Evolutionary conservation across 2,113 vertebrate species (phyloP), one percentile per base, ranked within the genome.

Genomic region (Australoheros scitulus): DNA sequence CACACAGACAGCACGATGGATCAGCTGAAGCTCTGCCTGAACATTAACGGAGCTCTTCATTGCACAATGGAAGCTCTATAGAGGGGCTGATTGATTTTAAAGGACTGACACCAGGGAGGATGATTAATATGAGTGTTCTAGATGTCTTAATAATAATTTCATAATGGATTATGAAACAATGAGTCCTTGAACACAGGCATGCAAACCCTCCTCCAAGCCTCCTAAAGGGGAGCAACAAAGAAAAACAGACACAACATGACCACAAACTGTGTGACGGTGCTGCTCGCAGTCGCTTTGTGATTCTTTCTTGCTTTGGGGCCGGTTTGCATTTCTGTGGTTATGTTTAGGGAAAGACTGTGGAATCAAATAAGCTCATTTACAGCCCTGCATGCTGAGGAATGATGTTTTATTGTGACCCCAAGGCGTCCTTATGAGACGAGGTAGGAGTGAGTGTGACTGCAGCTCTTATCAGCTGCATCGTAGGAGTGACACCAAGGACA

Each of bases 351-450:
- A 52, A 18, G 0, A 6, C 11, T 2, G 2, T 0, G 9, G 22
- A 22, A 8, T 68, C 17, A 68, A 65, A 68, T 0, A 47, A 47
- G 5, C 64, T 68, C 64, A 68, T 26, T 68, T 50, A 70, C 22
- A 70, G 11, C 22, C 8, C 18, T 55, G 8, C 20, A 4, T 29
- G 41, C 41, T 18, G 1, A 50, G 47, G 26, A 68, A 11, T 0
- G 38, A 68, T 29, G 22, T 0, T 70, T 50, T 0, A 50, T 29
- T 7, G 24, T 1, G 64, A 0, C 24, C 41, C 9, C 41, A 70
- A 29, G 7, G 1, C 4, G 24, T 70, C 24, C 65, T 20, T 29
- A 32, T 55, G 1, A 5, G 43, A 20, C 1, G 10, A 70, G 24
- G 0, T 3, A 70, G 10, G 43, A 70, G 3, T 1, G 17, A 32